These are phyloP conservation scores for Gobio occitaniae DNA, from an alignment of 2,797 vertebrate species.

Conservation along the genomic window DNA sequence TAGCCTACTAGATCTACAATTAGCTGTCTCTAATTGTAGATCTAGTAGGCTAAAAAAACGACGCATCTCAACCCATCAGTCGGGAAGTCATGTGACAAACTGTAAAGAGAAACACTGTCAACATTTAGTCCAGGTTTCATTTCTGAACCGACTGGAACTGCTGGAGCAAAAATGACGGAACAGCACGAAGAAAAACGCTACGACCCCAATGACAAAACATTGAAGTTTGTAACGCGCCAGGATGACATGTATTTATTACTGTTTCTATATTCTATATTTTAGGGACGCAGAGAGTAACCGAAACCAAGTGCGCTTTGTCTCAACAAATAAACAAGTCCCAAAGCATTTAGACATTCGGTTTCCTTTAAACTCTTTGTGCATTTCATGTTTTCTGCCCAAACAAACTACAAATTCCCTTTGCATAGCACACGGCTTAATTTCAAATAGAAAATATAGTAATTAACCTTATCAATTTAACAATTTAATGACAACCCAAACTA, in stretches of 20 bases:
- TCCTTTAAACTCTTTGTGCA: no score
- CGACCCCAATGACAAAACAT: conserved; percentile 67
- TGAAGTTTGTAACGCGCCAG: conserved; percentile 72
- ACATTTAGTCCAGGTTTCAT: not conserved
- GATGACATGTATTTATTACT: conserved; percentile 62
- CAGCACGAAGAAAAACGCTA: conserved; percentile 63
- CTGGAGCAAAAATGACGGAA: conserved; percentile 10
- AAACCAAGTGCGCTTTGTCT: not conserved
- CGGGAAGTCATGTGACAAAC: not conserved
- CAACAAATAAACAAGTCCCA: no score
- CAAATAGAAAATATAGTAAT: no score
- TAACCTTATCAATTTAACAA: no score
- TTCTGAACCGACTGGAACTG: not conserved
- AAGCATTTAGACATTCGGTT: no score
- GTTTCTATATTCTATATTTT: not conserved
- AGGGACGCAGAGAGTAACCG: not conserved
- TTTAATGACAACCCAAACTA: no score
- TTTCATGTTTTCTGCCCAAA: no score
- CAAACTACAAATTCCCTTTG: no score
- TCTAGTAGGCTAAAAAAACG: no score
- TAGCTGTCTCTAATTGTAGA: not conserved
- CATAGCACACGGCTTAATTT: no score
- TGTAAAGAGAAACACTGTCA: not conserved
- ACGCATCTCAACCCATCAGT: not conserved
- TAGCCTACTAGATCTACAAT: no score